Evolutionary conservation across 2,888 invertebrate species (phyloP), one percentile per base, ranked within the genome.

Genomic region (Standfussiana lucernea): DNA sequence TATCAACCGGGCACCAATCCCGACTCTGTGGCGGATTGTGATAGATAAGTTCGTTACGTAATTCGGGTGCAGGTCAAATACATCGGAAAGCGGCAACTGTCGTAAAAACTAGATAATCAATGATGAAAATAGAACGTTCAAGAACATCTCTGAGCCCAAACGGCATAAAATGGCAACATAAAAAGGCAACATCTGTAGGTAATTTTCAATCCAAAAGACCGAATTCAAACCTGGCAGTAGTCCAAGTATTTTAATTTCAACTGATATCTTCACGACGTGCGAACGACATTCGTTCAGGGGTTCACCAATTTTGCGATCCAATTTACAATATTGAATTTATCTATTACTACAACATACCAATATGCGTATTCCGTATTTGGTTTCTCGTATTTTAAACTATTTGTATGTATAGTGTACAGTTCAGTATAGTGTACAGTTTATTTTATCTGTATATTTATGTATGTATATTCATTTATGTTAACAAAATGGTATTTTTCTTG

Each of bases 201-300:
- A 56, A 68, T 68, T 68, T 64, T 62, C 24, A 70, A 70, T 40
- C 28, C 53, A 45, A 66, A 82, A 70, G 50, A 67, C 24, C 32
- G 62, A 75, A 61, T 37, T 66, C 2, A 10, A 61, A 73, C 50
- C 28, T 80, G 77, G 80, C 80, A 8, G 15, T 1, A 2, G 8
- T 35, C 77, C 80, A 80, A 47, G 32, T 24, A 70, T 80, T 80
- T 80, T 70, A 66, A 80, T 82, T 82, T 32, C 37, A 2, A 15
- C 65, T 76, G 69, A 76, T 76, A 82, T 79, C 42, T 82, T 11
- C 37, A 61, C 35, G 28, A 66, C 59, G 82, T 82, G 80, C 69
- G 53, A 76, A 82, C 59, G 80, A 82, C 59, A 66, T 66, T 40
- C 61, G 53, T 50, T 47, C 21, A n/a, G 32, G 7, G 21, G 45